Evolutionary conservation across 2,797 vertebrate genomes (phyloP), one percentile per base, ranked within the genome.

Genomic region (Streptopelia turtur): DNA sequence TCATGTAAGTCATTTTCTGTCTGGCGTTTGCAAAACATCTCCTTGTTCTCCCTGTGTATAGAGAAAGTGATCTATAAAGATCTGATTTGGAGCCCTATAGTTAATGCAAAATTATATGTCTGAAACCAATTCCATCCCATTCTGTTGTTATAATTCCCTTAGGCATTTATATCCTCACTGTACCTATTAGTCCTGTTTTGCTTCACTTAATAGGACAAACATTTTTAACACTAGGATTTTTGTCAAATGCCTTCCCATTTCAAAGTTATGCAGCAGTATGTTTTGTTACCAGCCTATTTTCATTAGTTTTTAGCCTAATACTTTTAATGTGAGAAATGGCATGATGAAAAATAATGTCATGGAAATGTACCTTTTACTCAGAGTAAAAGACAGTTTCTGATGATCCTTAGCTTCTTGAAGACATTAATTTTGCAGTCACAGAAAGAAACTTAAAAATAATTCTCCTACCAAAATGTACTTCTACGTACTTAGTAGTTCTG

Each of bases 11-110:
- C 1, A 28, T 79, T 30, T 70, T 76, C 23, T 47, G 11, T 16
- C 66, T 65, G 85, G 18, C 1, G 45, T 59, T 64, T 13, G 37
- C 96, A 97, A 69, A 39, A 16, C 79, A 97, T 94, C 60, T 89
- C 25, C 3, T 30, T 7, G 16, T 87, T 60, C 25, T 74, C 4
- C 53, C 96, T 97, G 74, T 64, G 39, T 43, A 43, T 11, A 89
- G 9, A 95, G 33, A 70, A 92, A 80, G 7, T 10, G 8, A 35
- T 45, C 37, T 12, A 25, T 78, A 55, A 93, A 69, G 14, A 47
- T 20, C 55, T 81, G 16, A 64, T 79, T 16, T 74, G n/a, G 60
- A 80, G 16, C 59, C 39, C 25, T 65, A 22, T 2, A 63, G 57
- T 39, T 59, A 86, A 70, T 15, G 9, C 24, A 61, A 84, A 90